Evolutionary conservation across 1,140 invertebrate genomes (phyloP), one percentile per base, ranked within the genome.

Genomic region (Lordiphosa clarofinis): DNA sequence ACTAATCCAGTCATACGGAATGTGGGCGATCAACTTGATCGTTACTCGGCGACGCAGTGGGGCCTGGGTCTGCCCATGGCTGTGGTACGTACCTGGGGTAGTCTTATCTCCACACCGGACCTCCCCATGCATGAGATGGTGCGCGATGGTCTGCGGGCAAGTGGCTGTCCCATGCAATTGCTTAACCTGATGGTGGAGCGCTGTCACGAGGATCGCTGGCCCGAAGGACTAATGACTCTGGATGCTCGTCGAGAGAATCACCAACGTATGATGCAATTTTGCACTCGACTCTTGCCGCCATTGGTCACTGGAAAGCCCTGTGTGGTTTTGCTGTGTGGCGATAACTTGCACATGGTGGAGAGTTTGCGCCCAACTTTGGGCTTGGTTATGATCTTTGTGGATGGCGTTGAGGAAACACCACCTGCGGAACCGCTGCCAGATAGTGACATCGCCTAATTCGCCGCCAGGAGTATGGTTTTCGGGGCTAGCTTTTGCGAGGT

Each of bases 201-300:
- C 10, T 73, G 72, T 35, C 63, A 78, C 33, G 76, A 82, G 55
- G 73, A 84, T 3, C 58, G 55, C 31, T 82, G 76, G 76, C 76
- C 76, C 2, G 63, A 60, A n/a, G 76, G 78, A 0, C 13, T 82
- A 24, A 11, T 33, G 13, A 73, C 43, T 11, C 15, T 84, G 24
- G 59, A 78, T 9, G 28, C 15, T 10, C 78, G 76, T 0, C 63
- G 73, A 7, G 56, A 69, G 31, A 78, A 69, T 40, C 35, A 47
- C 5, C 48, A 62, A 4, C 56, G 50, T 0, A 6, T 82, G 15
- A 7, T 31, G 1, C 64, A 60, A 31, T 82, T 35, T 33, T 63
- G 84, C 8, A 54, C 59, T 7, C 59, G 73, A 0, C 21, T 76
- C 5, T 31, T 82, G 31, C 73, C 73, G 0, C 8, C 47, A 1